A percentile compares a stretch with the other conserved stretches of the same genome.
Evolutionary conservation across 2,113 vertebrate species (phyloP).

Genomic region (Gadus macrocephalus): DNA sequence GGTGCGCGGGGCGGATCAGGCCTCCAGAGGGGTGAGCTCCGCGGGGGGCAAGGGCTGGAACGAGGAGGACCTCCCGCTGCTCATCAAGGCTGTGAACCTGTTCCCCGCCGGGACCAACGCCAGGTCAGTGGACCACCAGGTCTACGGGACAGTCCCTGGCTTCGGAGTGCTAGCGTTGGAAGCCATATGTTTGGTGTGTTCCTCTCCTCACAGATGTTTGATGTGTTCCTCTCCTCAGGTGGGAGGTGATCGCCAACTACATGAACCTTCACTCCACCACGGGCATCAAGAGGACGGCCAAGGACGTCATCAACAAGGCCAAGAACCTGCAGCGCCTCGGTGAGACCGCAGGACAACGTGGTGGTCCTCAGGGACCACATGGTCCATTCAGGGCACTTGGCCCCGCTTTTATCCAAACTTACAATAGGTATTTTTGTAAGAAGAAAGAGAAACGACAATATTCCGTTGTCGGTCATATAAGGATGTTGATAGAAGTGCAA

Average conservation of each 20-base stretch:
- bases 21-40: conserved; percentile 73
- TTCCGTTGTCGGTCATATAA: too few species aligned
- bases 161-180: too few species aligned
- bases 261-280: conserved; percentile 94
- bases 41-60: conserved; percentile 87
- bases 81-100: conserved; percentile 98
- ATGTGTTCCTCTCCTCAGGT: conserved; percentile 66
- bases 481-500: too few species aligned
- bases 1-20: conserved; percentile 81
- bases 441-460: too few species aligned
- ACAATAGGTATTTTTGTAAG: too few species aligned
- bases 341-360: conserved; percentile 51
- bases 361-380: not conserved
- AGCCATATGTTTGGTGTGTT: not conserved
- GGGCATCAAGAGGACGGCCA: conserved; percentile 88
- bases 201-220: not conserved
- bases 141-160: too few species aligned
- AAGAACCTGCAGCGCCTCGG: conserved; percentile 97
- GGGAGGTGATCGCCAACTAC: conserved; percentile 98
- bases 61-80: conserved; percentile 92
- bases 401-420: too few species aligned
- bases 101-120: conserved; percentile 97
- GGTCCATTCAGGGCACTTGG: too few species aligned
- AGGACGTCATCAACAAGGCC: conserved; percentile 97
- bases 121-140: conserved; percentile 68